Evolutionary conservation across 2,113 vertebrate species (phyloP), one percentile per base, ranked within the genome.

Genomic region (Chascanopsetta lugubris): DNA sequence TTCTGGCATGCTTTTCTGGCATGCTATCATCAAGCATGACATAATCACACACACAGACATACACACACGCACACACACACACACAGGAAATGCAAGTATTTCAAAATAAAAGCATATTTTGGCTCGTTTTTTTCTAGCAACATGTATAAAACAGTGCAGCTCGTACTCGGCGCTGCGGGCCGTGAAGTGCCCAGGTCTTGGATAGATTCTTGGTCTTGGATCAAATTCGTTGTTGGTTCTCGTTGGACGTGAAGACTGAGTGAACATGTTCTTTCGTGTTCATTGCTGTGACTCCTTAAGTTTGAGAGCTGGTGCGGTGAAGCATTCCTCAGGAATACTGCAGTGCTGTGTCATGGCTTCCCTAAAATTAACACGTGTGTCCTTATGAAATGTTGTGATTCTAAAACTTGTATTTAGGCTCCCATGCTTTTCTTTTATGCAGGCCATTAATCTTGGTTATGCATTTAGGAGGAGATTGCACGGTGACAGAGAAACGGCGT

Each of bases 361-460:
- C 8, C 18, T 12, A 48, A 9, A 34, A 30, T 59, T 61, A n/a
- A n/a, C n/a, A n/a, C n/a, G n/a, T 36, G 38, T 27, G 5, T 5
- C 18, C 24, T 60, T 0, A 75, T 74, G 54, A 77, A 75, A 24
- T 78, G 67, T 63, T 51, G 61, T 65, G 64, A 42, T 71, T 65
- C 46, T 74, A 67, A 72, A 68, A 74, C 58, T 24, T 18, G 45
- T 61, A 75, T 46, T 81, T 79, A 56, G 63, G 66, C 43, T 47
- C 22, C n/a, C 9, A 2, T 68, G 73, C 55, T 72, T 81, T 75
- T 57, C 25, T 58, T 85, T 77, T 75, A 79, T 72, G 59, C 66
- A 63, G 70, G 6, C 62, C 78, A 73, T 89, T 85, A 72, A 78
- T 87, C 82, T 85, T 86, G 84, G 76, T 85, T 75, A 74, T 65